Percentiles rank a stretch among this genome's conserved stretches.
Conservation (phyloP, 2,888 invertebrate genomes). For the Heliconius aoede region DNA sequence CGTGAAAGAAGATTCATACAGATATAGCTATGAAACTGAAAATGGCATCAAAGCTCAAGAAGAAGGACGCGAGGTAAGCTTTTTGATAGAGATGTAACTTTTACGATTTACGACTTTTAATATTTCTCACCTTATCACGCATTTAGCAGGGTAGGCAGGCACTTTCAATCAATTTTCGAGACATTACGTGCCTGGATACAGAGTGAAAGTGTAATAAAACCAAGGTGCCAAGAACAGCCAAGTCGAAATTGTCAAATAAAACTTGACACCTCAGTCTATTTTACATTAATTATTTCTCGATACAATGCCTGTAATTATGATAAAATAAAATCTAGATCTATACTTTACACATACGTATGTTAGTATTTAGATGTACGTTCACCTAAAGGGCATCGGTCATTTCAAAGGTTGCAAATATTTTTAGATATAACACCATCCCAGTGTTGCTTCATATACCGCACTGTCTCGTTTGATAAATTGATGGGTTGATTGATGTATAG, state of each 20-base stretch:
- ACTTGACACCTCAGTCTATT: not conserved
- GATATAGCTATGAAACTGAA: constrained; percentile 78
- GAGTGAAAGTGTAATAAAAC: no score
- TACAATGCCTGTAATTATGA: not conserved
- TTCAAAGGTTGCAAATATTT: constrained; percentile 45
- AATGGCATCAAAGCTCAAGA: constrained; percentile 80
- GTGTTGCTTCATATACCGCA: constrained; percentile 13
- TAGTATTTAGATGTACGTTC: constrained; percentile 32
- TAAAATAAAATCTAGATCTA: not conserved
- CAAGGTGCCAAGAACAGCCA: not conserved
- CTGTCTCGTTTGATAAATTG: constrained; percentile 8
- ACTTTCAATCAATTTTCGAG: no score
- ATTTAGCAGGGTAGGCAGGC: no score
- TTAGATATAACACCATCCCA: constrained; percentile 44
- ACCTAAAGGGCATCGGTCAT: constrained; percentile 46
- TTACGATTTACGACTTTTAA: no score
- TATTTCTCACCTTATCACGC: no score
- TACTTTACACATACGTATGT: not conserved
- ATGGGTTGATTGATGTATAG: constrained; percentile 15
- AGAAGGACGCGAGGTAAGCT: constrained; percentile 73
- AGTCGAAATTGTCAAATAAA: no score
- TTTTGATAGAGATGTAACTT: not conserved
- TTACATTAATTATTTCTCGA: not conserved
- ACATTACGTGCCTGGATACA: no score
- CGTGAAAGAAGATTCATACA: constrained; percentile 76